Evolutionary conservation across 2,797 vertebrate species (phyloP).

Genomic region (Paedocypris micromegethes): DNA sequence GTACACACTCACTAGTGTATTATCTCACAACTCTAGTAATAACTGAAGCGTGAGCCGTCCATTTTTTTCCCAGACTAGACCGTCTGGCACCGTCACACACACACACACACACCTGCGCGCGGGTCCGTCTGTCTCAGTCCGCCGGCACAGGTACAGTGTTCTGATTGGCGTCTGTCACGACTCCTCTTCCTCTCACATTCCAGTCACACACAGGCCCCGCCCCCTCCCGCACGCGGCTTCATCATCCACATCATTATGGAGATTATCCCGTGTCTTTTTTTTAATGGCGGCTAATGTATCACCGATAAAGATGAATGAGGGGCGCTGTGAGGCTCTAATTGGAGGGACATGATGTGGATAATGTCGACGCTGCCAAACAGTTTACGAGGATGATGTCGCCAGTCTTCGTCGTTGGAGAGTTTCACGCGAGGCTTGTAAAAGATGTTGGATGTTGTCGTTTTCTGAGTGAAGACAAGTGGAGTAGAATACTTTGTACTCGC

Average conservation of each 20-base stretch:
- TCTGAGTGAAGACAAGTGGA: not conserved
- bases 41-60: conserved; percentile 47
- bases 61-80: conserved; percentile 54
- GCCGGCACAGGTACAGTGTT: conserved; percentile 64
- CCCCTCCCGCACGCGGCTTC: conserved; percentile 67
- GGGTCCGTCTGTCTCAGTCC: conserved; percentile 64
- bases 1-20: no score
- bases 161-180: conserved; percentile 52
- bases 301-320: conserved; percentile 83
- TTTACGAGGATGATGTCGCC: conserved; percentile 31
- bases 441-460: no score
- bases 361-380: conserved; percentile 58
- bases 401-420: not conserved
- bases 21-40: conserved; percentile 50
- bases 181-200: conserved; percentile 58
- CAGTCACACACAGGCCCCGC: conserved; percentile 61
- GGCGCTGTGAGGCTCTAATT: conserved; percentile 75
- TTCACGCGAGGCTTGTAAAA: no score
- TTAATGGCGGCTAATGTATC: conserved; percentile 78
- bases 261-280: conserved; percentile 75
- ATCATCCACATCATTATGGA: conserved; percentile 77
- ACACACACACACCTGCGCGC: conserved; percentile 63
- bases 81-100: conserved; percentile 53
- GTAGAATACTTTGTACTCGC: no score
- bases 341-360: conserved; percentile 76